Conservation (phyloP, 2,113 vertebrate genomes). For the Chrysochloris asiatica region DNA sequence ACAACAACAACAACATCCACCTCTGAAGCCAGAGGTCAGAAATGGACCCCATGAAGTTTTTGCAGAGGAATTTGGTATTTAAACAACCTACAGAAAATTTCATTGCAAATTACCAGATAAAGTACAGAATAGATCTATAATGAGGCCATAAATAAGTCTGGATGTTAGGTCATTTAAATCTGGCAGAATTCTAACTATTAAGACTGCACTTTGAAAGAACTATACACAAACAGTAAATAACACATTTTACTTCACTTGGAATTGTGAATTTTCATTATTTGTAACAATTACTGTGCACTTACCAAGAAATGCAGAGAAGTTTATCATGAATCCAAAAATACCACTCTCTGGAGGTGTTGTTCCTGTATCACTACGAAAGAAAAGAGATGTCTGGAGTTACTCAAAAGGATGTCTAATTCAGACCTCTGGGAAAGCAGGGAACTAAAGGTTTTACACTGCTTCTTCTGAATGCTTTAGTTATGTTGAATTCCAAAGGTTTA, state of each 20-base stretch:
- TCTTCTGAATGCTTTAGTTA: background rate
- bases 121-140: background rate
- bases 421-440: background rate
- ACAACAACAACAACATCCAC: no score
- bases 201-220: background rate
- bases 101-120: no score
- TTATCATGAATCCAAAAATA: conserved; percentile 96
- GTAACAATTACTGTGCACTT: conserved; percentile 62
- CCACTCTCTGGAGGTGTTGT: conserved; percentile 94
- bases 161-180: background rate
- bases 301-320: conserved; percentile 94
- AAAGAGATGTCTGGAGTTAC: conserved; percentile 32
- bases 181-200: background rate
- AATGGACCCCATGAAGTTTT: no score
- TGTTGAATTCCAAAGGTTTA: conserved; percentile 1
- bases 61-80: no score
- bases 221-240: background rate
- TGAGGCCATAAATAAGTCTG: background rate
- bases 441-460: background rate
- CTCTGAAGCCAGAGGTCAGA: no score
- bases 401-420: background rate
- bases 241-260: background rate
- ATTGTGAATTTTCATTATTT: background rate
- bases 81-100: no score
- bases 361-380: conserved; percentile 90